A percentile compares a stretch with the other conserved stretches of the same genome.
Evolutionary conservation across 1,140 invertebrate genomes (phyloP).

Genomic region (Coptotermes formosanus): DNA sequence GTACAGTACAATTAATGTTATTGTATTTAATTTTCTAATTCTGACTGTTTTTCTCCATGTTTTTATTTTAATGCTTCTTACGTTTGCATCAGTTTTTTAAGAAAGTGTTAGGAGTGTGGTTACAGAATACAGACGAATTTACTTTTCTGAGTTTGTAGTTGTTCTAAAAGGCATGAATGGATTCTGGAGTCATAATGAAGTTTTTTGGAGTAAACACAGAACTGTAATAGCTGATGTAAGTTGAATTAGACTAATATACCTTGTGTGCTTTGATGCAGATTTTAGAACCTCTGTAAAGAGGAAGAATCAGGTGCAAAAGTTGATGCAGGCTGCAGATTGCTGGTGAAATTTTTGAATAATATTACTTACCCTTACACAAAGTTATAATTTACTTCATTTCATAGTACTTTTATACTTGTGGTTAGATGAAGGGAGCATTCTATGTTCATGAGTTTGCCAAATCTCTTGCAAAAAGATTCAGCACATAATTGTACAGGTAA

Average conservation of each 20-base stretch:
- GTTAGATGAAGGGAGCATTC: not conserved
- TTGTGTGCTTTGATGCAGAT: not conserved
- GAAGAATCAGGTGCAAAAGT: not conserved
- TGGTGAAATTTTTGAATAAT: not conserved
- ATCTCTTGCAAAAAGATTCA: not conserved
- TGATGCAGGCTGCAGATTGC: not conserved
- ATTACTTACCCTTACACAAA: too few species aligned
- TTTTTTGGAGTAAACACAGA: not conserved
- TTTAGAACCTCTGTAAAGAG: not conserved
- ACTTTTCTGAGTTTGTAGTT: not conserved
- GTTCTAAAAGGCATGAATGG: not conserved
- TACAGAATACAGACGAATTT: not conserved
- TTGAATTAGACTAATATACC: not conserved
- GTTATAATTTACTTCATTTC: not conserved
- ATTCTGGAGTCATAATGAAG: not conserved
- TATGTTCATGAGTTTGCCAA: not conserved
- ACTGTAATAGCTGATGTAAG: not conserved
- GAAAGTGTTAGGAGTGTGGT: not conserved
- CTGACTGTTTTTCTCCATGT: too few species aligned
- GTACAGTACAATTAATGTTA: too few species aligned
- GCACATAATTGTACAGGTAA: not conserved
- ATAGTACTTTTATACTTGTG: not conserved
- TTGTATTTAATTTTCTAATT: too few species aligned
- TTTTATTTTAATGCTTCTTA: too few species aligned
- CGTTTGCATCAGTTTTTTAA: too few species aligned